Percentiles rank a stretch among this genome's conserved stretches.
Conservation (phyloP, 2,797 vertebrate species). For the Pseudomugil tenellus region DNA sequence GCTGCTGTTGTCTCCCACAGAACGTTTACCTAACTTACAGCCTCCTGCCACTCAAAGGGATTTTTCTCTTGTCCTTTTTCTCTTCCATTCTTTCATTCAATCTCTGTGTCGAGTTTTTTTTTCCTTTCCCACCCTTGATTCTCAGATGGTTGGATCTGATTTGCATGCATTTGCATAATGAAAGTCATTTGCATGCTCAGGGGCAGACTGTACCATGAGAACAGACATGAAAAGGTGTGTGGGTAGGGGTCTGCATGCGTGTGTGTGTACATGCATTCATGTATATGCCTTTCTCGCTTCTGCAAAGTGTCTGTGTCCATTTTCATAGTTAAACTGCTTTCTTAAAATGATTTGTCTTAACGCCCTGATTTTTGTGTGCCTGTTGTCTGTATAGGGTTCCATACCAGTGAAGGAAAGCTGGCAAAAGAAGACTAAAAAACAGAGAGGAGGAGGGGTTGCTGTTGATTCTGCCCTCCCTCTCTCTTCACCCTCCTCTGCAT, state of each 20-base stretch:
- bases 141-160: slow-evolving; percentile 97
- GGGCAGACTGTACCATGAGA: slow-evolving; percentile 95
- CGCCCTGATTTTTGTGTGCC: slow-evolving; percentile 53
- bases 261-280: slow-evolving; percentile 34
- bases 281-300: slow-evolving; percentile 36
- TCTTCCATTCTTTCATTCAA: slow-evolving; percentile 84
- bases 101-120: slow-evolving; percentile 81
- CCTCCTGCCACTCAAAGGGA: slow-evolving; percentile 80
- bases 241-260: slow-evolving; percentile 38
- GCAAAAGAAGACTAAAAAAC: slow-evolving; percentile 74
- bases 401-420: slow-evolving; percentile 63
- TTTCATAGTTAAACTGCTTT: slow-evolving; percentile 53
- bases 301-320: slow-evolving; percentile 47
- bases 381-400: slow-evolving; percentile 69
- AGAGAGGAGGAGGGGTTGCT: slow-evolving; percentile 77
- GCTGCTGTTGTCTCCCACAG: slow-evolving; percentile 70
- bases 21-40: slow-evolving; percentile 79
- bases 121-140: slow-evolving; percentile 87
- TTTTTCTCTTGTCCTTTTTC: slow-evolving; percentile 77
- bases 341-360: slow-evolving; percentile 48
- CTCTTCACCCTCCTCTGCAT: slow-evolving; percentile 76
- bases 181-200: slow-evolving; percentile 98
- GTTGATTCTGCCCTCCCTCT: slow-evolving; percentile 79
- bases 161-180: slow-evolving; percentile 99
- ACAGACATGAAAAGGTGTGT: slow-evolving; percentile 88